phyloP scores from a whole-genome alignment of 2,888 invertebrate genomes.

The Tinea trinotella region DNA sequence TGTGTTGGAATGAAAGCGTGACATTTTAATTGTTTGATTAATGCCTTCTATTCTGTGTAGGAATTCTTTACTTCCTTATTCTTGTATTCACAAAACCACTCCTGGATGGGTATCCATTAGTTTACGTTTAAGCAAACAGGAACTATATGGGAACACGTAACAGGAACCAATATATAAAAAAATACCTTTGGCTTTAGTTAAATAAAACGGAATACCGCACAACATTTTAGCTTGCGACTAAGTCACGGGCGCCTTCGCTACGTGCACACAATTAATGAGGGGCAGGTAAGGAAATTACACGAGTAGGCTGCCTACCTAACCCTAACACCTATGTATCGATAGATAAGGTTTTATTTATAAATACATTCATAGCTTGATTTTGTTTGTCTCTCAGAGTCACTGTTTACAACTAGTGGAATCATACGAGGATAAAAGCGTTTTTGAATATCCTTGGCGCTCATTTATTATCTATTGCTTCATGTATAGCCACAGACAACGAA shows the following conservation, averaged over 20 bases:
- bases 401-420: too few species aligned
- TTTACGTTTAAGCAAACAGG: not conserved
- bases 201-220: conserved; percentile 9
- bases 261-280: conserved; percentile 58
- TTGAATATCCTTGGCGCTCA: too few species aligned
- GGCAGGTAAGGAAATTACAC: conserved; percentile 49
- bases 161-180: conserved; percentile 8
- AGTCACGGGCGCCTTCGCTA: conserved; percentile 37
- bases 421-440: too few species aligned
- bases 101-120: too few species aligned
- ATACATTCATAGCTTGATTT: not conserved
- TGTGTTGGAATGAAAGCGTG: too few species aligned
- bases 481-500: too few species aligned
- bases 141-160: not conserved
- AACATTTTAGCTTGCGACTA: conserved; percentile 15
- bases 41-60: too few species aligned
- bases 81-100: too few species aligned
- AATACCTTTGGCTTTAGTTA: conserved; percentile 2
- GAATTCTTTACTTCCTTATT: too few species aligned
- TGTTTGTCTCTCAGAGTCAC: not conserved
- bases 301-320: conserved; percentile 26
- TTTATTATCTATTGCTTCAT: too few species aligned
- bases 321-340: not conserved
- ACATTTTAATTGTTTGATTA: too few species aligned
- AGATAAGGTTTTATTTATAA: not conserved